Percentiles rank a stretch among this genome's conserved stretches.
Evolutionary conservation across 2,113 vertebrate species (phyloP).

Genomic region (Nycticryphes semicollaris): DNA sequence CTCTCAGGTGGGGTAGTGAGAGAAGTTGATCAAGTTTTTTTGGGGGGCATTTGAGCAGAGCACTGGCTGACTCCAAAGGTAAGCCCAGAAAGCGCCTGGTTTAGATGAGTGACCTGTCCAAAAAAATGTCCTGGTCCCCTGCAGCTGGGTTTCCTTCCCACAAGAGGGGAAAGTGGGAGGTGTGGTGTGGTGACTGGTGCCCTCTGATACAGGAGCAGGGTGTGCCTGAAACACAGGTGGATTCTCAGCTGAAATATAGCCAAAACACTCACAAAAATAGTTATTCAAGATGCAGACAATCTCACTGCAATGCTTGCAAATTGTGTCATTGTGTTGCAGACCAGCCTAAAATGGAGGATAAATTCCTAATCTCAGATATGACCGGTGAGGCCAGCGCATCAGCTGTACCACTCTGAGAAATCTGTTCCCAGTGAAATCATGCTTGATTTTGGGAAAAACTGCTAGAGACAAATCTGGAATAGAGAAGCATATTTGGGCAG

Average conservation of each 20-base stretch:
- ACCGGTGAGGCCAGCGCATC: not conserved
- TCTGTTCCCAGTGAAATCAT: not conserved
- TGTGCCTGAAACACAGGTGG: not conserved
- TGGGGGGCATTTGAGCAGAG: not conserved
- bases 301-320: not conserved
- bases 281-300: not conserved
- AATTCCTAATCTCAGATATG: not conserved
- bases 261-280: not conserved
- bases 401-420: not conserved
- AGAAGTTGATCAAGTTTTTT: not conserved
- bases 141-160: not conserved
- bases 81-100: not conserved
- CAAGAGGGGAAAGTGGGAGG: not conserved
- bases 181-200: not conserved
- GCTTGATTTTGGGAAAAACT: not conserved
- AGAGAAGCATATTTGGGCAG: not conserved
- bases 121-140: not conserved
- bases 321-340: not conserved
- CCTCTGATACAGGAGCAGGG: not conserved
- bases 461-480: not conserved
- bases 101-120: rapidly evolving
- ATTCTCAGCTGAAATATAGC: not conserved
- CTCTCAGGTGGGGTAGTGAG: not conserved
- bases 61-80: not conserved
- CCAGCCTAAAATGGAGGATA: not conserved